These are phyloP conservation scores for Pantelozetes paolii DNA, from an alignment of 2,888 invertebrate genomes.

Conservation along the genomic window DNA sequence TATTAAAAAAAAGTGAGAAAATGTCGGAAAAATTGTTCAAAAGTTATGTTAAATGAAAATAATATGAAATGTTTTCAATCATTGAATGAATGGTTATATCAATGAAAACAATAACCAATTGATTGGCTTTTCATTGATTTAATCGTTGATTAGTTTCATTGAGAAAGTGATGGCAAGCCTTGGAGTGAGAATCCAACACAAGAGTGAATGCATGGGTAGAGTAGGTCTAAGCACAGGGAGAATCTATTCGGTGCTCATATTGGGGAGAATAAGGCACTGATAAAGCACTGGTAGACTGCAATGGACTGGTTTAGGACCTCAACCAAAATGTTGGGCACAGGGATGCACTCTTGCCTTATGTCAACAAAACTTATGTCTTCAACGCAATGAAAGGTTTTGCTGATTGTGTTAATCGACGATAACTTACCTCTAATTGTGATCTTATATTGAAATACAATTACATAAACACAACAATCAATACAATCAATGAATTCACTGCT, in stretches of 20 bases:
- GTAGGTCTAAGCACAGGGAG: conserved; percentile 20
- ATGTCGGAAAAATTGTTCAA: too few relatives aligned
- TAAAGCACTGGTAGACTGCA: neutral
- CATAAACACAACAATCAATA: neutral
- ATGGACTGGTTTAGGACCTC: conserved; percentile 26
- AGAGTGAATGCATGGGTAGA: neutral
- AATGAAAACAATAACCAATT: neutral
- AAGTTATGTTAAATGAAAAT: too few relatives aligned
- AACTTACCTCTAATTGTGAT: conserved; percentile 14
- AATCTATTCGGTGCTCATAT: conserved; percentile 25
- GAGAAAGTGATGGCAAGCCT: neutral
- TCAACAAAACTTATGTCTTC: neutral
- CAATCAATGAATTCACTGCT: neutral
- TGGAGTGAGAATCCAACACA: neutral
- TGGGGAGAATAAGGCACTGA: conserved; percentile 5
- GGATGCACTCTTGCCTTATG: conserved; percentile 13
- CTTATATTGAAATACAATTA: neutral
- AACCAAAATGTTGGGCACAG: conserved; percentile 28
- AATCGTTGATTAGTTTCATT: neutral
- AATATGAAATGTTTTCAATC: too few relatives aligned
- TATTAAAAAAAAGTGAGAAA: too few relatives aligned
- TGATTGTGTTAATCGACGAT: neutral
- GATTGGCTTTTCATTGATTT: neutral
- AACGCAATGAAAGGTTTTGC: neutral
- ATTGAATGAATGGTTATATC: neutral